Evolutionary conservation across 1,140 invertebrate species (phyloP).

Genomic region (Tetramorium alpestre): DNA sequence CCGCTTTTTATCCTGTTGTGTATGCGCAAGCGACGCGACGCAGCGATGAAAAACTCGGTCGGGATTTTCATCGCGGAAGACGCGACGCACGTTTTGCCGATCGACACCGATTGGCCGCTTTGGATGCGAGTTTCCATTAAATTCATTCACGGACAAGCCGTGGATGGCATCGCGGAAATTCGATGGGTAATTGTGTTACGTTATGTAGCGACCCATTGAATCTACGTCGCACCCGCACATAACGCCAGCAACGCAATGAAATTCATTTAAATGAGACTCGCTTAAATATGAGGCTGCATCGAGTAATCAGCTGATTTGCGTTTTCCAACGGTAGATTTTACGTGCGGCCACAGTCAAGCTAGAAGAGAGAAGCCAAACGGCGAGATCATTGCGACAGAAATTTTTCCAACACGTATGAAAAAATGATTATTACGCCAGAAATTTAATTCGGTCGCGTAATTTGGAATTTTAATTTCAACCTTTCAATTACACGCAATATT

Average conservation of each 20-base stretch:
- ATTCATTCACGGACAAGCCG: conserved; percentile 42
- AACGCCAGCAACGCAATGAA: conserved; percentile 19
- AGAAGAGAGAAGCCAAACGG: neutral
- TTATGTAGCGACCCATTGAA: conserved; percentile 43
- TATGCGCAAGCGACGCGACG: conserved; percentile 38
- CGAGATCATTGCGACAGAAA: conserved; percentile 3
- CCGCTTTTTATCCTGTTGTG: conserved; percentile 63
- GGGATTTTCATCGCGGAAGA: conserved; percentile 61
- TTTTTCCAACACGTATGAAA: neutral
- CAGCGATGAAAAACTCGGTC: conserved; percentile 48
- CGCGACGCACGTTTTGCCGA: conserved; percentile 27
- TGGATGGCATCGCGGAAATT: conserved; percentile 60
- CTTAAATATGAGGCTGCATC: conserved; percentile 9
- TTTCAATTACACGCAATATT: conserved; percentile 31
- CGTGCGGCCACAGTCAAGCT: neutral
- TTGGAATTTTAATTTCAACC: conserved; percentile 27
- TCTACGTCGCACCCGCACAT: conserved; percentile 2
- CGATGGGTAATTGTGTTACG: conserved; percentile 58
- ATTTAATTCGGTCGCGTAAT: conserved; percentile 37
- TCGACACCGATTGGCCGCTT: conserved; percentile 24
- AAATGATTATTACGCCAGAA: neutral
- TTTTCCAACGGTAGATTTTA: neutral
- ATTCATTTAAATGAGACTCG: conserved; percentile 52
- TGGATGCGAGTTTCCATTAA: conserved; percentile 41
- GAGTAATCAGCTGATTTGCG: conserved; percentile 19